phyloP scores from a whole-genome alignment of 1,140 invertebrate species.

The Drosophila pseudoananassae region DNA sequence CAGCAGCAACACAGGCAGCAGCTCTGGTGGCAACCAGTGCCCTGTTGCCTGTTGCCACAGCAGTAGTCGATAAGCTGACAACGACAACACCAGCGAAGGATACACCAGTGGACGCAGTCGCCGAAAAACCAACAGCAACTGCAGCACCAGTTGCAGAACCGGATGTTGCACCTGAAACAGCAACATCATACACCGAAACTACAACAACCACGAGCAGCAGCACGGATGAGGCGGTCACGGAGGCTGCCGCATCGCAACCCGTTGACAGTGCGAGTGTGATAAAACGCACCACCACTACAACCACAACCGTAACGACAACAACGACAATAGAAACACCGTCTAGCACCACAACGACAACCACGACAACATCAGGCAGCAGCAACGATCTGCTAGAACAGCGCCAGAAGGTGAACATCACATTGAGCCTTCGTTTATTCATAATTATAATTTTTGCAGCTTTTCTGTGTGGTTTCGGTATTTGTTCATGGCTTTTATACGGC shows the following conservation, averaged over 20 bases:
- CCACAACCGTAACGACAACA: slow-evolving; percentile 62
- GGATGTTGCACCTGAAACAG: slow-evolving; percentile 7
- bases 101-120: slow-evolving; percentile 12
- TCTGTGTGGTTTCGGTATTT: slow-evolving; percentile 84
- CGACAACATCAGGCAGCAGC: slow-evolving; percentile 43
- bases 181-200: slow-evolving; percentile 35
- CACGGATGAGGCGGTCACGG: slow-evolving; percentile 12
- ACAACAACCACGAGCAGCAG: slow-evolving; percentile 37
- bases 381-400: slow-evolving; percentile 64
- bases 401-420: slow-evolving; percentile 84
- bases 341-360: slow-evolving; percentile 64
- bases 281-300: slow-evolving; percentile 54
- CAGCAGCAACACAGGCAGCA: slow-evolving; percentile 69
- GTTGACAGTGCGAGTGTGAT: slow-evolving; percentile 24
- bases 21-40: slow-evolving; percentile 63
- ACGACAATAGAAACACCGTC: slow-evolving; percentile 52
- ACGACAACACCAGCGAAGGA: slow-evolving; percentile 40
- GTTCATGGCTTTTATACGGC: slow-evolving; percentile 82
- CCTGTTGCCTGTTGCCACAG: slow-evolving; percentile 61
- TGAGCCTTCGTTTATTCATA: slow-evolving; percentile 83
- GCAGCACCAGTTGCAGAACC: slow-evolving; percentile 24
- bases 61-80: slow-evolving; percentile 63
- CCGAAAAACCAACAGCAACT: slow-evolving; percentile 1
- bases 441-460: slow-evolving; percentile 83
- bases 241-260: background rate